A percentile compares a stretch with the other conserved stretches of the same genome.
Evolutionary conservation across 37 sponge, comb jelly and placozoan genomes (phyloP).

Genomic region (Oscarella lobularis): DNA sequence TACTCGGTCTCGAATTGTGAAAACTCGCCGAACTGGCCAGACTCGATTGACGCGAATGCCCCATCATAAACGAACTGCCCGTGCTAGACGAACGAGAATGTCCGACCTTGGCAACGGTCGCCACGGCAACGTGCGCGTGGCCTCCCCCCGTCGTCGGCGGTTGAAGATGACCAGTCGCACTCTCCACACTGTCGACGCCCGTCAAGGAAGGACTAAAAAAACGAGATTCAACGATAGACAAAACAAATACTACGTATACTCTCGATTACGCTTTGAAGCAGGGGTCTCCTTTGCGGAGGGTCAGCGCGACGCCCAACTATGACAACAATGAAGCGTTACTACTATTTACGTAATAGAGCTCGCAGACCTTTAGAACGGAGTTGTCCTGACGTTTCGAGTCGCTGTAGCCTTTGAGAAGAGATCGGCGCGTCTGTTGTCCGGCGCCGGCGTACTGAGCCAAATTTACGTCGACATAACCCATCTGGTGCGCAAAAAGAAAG

Average conservation of each 20-base stretch:
- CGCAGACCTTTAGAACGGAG: constrained; percentile 71
- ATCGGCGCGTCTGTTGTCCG: constrained; percentile 33
- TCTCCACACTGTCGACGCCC: too few species aligned
- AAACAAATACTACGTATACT: too few species aligned
- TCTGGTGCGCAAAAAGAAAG: too few species aligned
- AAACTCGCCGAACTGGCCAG: not conserved
- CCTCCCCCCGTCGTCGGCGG: too few species aligned
- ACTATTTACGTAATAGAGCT: too few species aligned
- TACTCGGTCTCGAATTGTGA: not conserved
- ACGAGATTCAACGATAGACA: too few species aligned
- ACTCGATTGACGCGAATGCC: not conserved
- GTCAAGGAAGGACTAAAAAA: too few species aligned
- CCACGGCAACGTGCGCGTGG: too few species aligned
- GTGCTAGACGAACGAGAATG: not conserved
- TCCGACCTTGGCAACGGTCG: too few species aligned
- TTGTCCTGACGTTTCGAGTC: constrained; percentile 66
- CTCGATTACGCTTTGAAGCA: not conserved
- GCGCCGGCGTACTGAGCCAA: constrained; percentile 82
- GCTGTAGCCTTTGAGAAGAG: constrained; percentile 66
- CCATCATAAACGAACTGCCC: too few species aligned
- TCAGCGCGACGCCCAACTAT: not conserved
- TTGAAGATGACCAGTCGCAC: not conserved
- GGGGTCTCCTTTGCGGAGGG: not conserved
- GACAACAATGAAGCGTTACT: too few species aligned
- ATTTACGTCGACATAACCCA: constrained; percentile 76